phyloP scores from a whole-genome alignment of 1,140 invertebrate genomes.

The Cydia amplana region DNA sequence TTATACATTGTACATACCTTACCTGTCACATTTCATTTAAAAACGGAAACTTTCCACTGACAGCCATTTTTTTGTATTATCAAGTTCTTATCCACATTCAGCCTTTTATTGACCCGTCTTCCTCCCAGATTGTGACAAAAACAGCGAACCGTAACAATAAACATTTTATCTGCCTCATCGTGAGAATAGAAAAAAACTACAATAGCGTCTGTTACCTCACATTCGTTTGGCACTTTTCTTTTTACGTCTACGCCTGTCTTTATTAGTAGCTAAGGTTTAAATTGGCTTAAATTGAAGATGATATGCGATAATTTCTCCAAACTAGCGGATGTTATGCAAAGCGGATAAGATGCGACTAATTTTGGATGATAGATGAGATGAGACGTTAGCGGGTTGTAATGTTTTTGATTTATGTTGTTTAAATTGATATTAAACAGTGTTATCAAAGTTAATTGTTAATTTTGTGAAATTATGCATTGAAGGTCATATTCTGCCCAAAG shows the following conservation, averaged over 20 bases:
- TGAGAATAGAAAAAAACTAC: conserved; percentile 4
- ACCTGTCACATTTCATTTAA: conserved; percentile 3
- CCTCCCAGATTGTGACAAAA: conserved; percentile 13
- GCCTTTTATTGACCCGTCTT: not conserved
- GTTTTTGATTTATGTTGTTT: not conserved
- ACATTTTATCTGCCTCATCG: conserved; percentile 6
- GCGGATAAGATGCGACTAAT: conserved; percentile 3
- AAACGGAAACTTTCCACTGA: not conserved
- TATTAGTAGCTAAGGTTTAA: not conserved
- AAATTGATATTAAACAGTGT: not conserved
- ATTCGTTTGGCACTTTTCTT: conserved; percentile 11
- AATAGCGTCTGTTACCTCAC: conserved; percentile 1
- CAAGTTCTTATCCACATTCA: not conserved
- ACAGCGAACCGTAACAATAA: conserved; percentile 10
- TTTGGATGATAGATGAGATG: not conserved
- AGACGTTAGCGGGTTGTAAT: not conserved
- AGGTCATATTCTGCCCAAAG: too few species aligned
- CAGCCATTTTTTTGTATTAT: not conserved
- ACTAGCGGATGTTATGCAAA: conserved; percentile 13
- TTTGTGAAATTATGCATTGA: not conserved
- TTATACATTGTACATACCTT: too few species aligned
- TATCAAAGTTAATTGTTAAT: not conserved
- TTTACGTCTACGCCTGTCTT: not conserved
- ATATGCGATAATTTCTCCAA: conserved; percentile 8
- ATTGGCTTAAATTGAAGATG: not conserved